Evolutionary conservation across 2,113 vertebrate genomes (phyloP).

Genomic region (Blennius ocellaris): DNA sequence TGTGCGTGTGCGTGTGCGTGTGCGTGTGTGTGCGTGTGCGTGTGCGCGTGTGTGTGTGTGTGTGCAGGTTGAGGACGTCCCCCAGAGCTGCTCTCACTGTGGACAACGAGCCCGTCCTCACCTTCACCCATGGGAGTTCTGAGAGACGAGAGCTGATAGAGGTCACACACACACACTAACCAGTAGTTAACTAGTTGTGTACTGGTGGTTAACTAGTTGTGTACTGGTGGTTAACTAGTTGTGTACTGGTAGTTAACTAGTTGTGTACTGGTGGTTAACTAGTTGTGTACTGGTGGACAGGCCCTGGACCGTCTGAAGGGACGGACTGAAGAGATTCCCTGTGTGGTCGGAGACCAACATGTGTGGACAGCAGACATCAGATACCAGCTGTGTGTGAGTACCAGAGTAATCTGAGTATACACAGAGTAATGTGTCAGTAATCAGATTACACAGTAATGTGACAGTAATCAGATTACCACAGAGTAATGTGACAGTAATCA

Average conservation of each 20-base stretch:
- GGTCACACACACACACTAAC: conserved; percentile 71
- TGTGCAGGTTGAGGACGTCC: conserved; percentile 83
- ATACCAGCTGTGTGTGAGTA: conserved; percentile 93
- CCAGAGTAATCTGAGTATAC: no score
- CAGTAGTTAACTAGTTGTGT: no score
- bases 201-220: no score
- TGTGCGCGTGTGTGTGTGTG: background rate
- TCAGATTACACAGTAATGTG: no score
- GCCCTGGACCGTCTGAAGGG: conserved; percentile 85
- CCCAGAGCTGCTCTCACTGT: conserved; percentile 81
- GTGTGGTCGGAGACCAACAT: conserved; percentile 91
- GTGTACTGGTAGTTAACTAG: no score
- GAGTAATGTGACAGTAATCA: no score
- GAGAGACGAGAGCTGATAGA: conserved; percentile 87
- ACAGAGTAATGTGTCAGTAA: no score
- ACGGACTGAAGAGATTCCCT: conserved; percentile 90
- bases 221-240: no score
- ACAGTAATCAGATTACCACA: no score
- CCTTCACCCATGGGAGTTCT: conserved; percentile 85
- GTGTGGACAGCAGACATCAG: conserved; percentile 89
- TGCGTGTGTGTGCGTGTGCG: no score
- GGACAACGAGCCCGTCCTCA: conserved; percentile 91
- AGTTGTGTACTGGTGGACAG: conserved; percentile 65
- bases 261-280: accelerated
- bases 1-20: no score